These are phyloP conservation scores for Macaria notata DNA, from an alignment of 2,888 invertebrate genomes.

Conservation along the genomic window DNA sequence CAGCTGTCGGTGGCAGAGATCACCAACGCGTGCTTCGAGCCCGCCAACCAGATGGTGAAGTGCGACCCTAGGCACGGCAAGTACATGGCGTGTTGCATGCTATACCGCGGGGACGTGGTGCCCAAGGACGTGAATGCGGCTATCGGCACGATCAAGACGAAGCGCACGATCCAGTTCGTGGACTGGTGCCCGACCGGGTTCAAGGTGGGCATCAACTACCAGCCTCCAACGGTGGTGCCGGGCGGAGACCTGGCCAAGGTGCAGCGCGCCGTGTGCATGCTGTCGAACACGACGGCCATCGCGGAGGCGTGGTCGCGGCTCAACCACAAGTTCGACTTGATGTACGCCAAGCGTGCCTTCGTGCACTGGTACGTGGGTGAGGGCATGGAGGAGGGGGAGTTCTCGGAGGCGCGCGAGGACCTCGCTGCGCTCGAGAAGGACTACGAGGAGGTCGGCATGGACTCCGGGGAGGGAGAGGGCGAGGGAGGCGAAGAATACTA, in stretches of 20 bases:
- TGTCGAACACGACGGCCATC: conserved; percentile 98
- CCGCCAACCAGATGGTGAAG: conserved; percentile 97
- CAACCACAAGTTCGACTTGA: conserved; percentile 97
- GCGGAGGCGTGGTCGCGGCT: conserved; percentile 98
- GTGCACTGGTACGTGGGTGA: conserved; percentile 97
- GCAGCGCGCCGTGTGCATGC: conserved; percentile 97
- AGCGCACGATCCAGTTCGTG: conserved; percentile 95
- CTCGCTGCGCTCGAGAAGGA: conserved; percentile 89
- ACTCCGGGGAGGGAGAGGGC: conserved; percentile 90
- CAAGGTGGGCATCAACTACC: conserved; percentile 93
- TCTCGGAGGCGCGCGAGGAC: conserved; percentile 88
- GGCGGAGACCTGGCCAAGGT: conserved; percentile 96
- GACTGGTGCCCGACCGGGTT: conserved; percentile 94
- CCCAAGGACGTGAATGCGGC: conserved; percentile 97
- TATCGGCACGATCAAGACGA: conserved; percentile 96
- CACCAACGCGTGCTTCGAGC: conserved; percentile 97
- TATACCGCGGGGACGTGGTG: conserved; percentile 96
- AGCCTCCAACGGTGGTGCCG: conserved; percentile 92
- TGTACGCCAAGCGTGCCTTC: conserved; percentile 98
- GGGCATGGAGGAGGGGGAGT: conserved; percentile 93
- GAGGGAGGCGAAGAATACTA: conserved; percentile 89
- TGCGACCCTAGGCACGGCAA: conserved; percentile 95
- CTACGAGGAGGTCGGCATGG: conserved; percentile 93
- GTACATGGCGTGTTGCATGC: conserved; percentile 97
- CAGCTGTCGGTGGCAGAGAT: conserved; percentile 95